Percentiles rank a stretch among this genome's conserved stretches.
These are phyloP conservation scores for Micrastur ruficollis DNA, from an alignment of 2,797 vertebrate species.

Conservation along the genomic window DNA sequence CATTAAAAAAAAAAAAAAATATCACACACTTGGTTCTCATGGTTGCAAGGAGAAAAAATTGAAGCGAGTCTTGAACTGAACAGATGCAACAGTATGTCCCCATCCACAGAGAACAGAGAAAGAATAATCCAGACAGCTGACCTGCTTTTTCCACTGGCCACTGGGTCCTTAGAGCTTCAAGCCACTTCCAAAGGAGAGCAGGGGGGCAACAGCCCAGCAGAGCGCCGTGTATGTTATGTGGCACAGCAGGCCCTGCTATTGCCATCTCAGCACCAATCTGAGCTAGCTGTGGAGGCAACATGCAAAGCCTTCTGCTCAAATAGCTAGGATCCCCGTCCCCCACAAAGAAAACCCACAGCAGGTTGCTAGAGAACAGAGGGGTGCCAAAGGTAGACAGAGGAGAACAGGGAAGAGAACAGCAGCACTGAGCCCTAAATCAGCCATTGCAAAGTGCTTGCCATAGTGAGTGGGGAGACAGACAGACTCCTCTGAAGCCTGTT, in stretches of 20 bases:
- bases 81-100: background rate
- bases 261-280: background rate
- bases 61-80: background rate
- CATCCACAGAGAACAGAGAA: background rate
- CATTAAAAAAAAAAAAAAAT: background rate
- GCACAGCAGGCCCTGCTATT: background rate
- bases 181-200: background rate
- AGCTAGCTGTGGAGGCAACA: background rate
- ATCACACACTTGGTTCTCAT: background rate
- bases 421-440: background rate
- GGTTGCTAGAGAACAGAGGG: background rate
- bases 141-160: background rate
- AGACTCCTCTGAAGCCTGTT: background rate
- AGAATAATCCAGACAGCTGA: background rate
- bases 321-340: fast-evolving
- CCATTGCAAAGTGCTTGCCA: background rate
- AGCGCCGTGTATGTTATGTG: background rate
- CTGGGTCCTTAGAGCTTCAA: background rate
- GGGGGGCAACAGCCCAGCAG: background rate
- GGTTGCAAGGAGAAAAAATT: background rate
- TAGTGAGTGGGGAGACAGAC: background rate
- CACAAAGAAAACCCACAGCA: fast-evolving
- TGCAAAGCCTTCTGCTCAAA: background rate
- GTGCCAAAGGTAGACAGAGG: background rate
- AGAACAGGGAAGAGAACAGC: background rate